Evolutionary conservation across 2,888 invertebrate genomes (phyloP), one percentile per base, ranked within the genome.

Genomic region (Zygogramma bicolorata): DNA sequence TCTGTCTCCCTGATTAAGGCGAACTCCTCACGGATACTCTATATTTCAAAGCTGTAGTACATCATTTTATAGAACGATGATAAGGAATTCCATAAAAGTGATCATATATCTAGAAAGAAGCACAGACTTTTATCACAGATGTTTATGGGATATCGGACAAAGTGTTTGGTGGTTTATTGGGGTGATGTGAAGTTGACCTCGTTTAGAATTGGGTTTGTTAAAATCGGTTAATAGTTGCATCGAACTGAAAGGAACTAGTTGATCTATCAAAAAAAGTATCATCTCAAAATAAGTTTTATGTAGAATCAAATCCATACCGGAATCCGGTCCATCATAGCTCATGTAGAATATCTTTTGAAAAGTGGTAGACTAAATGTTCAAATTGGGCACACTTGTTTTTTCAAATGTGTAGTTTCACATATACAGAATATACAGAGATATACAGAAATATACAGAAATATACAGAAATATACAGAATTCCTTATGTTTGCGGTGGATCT

Each of bases 31-130:
- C 2, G 29, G 15, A 46, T 49, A 27, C 46, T 46, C 27, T 29
- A 49, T 63, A 25, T 29, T 42, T 15, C 0, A 42, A 29, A 46
- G 46, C 42, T 13, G 63, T 18, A 15, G 63, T 46, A 20, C 46
- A 29, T 20, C 25, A 29, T 63, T 29, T 34, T 29, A 8, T 20
- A 13, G 8, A 46, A 22, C 68, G 49, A 34, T 65, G 72, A 68
- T 70, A 70, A 70, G 65, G 10, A 70, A 46, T 59, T 59, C 59
- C 61, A 66, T 70, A 65, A 70, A 66, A 70, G 53, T 66, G 66
- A 60, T 70, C 70, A 61, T 31, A 49, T 66, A 66, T 70, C 60
- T 66, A 65, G 65, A 60, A 60, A 15, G 60, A 53, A 42, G 70
- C 27, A 25, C 22, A 25, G 25, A 25, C 13, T 53, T 53, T 53